These are phyloP conservation scores for Silurus glanis DNA, from an alignment of 2,113 vertebrate species.

Conservation along the genomic window DNA sequence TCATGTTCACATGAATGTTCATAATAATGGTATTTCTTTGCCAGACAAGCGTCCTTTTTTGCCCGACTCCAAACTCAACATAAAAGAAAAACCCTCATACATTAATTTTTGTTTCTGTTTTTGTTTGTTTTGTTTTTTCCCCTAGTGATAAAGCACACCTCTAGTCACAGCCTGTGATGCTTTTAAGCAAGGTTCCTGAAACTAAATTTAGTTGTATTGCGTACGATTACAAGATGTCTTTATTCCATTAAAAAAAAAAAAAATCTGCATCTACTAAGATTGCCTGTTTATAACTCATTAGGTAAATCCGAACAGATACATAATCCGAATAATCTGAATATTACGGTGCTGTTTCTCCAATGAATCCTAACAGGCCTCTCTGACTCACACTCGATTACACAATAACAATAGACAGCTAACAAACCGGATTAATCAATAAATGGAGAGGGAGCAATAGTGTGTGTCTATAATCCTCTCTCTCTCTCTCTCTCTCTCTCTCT, in stretches of 20 bases:
- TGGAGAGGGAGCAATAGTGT: conserved; percentile 61
- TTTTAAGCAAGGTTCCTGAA: not conserved
- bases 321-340: not conserved
- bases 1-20: not conserved
- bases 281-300: not conserved
- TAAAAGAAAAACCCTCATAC: not conserved
- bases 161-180: not conserved
- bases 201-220: not conserved
- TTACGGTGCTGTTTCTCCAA: not conserved
- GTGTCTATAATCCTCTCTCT: conserved; percentile 58
- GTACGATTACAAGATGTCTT: too few relatives aligned
- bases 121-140: not conserved
- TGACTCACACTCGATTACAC: conserved; percentile 61
- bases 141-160: not conserved
- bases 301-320: too few relatives aligned
- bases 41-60: not conserved
- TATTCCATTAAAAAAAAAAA: not conserved
- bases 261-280: not conserved
- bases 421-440: conserved; percentile 67
- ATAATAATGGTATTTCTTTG: not conserved
- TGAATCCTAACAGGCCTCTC: conserved; percentile 43
- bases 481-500: not conserved
- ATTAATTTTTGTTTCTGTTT: not conserved
- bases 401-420: conserved; percentile 68
- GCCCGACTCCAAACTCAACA: not conserved